Conservation (phyloP, 2,797 vertebrate species). For the Micrastur ruficollis region DNA sequence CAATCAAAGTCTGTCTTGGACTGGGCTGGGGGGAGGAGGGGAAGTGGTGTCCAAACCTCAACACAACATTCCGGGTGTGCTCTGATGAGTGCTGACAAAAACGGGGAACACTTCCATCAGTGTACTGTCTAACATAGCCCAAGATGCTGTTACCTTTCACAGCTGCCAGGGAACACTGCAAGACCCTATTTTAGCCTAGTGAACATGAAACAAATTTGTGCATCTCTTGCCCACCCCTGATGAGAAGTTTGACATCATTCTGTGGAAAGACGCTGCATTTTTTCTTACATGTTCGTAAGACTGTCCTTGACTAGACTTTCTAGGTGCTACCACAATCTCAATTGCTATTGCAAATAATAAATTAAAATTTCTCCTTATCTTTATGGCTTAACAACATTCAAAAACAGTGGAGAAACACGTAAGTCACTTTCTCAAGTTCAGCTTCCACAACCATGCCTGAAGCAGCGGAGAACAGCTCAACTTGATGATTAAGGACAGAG, state of each 20-base stretch:
- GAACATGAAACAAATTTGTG: neutral
- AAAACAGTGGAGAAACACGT: neutral
- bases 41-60: neutral
- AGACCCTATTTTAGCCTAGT: neutral
- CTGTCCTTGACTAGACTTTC: neutral
- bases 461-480: neutral
- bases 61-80: neutral
- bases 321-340: neutral
- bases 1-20: neutral
- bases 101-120: neutral
- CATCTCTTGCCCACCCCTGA: neutral
- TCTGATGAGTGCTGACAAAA: neutral
- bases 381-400: neutral
- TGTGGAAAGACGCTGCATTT: neutral
- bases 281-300: neutral
- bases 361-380: neutral
- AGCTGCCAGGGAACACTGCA: neutral
- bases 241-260: neutral
- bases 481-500: neutral
- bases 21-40: neutral
- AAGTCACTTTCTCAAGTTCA: neutral
- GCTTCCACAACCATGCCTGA: neutral
- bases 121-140: neutral
- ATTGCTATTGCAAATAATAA: neutral
- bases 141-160: neutral